phyloP scores from a whole-genome alignment of 1,140 invertebrate species.

The Copidosoma floridanum region DNA sequence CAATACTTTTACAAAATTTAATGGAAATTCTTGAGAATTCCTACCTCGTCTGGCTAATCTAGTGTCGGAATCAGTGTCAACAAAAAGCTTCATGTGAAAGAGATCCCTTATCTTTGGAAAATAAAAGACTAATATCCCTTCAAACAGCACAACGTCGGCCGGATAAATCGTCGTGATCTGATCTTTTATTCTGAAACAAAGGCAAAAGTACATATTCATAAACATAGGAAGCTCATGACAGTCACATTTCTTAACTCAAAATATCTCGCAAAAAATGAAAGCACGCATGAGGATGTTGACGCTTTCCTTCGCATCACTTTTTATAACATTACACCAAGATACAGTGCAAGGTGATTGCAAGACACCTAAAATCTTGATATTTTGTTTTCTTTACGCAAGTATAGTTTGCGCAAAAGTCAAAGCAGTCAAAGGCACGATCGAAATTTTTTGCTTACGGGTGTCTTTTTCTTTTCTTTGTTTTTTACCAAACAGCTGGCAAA shows the following conservation, averaged over 20 bases:
- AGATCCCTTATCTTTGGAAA: constrained; percentile 90
- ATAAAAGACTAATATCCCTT: constrained; percentile 98
- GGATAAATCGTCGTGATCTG: constrained; percentile 84
- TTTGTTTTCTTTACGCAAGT: no score
- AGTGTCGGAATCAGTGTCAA: constrained; percentile 98
- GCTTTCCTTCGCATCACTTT: no score
- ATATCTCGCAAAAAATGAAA: constrained; percentile 2
- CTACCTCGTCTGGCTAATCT: constrained; percentile 89
- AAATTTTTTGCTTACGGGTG: no score
- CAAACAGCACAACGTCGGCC: constrained; percentile 97
- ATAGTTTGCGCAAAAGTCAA: constrained; percentile 11
- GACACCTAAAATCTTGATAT: no score
- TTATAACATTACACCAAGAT: no score
- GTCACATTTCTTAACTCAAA: constrained; percentile 1
- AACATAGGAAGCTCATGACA: neutral
- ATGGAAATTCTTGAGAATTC: no score
- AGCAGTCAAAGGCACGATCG: neutral
- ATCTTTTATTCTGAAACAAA: constrained; percentile 63
- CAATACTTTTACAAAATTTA: no score
- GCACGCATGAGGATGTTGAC: constrained; percentile 14
- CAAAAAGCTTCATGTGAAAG: constrained; percentile 99
- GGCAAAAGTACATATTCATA: constrained; percentile 10
- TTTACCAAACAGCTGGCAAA: no score
- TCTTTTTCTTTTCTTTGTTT: no score
- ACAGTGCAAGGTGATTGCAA: no score